phyloP scores from a whole-genome alignment of 2,113 vertebrate species.

The Pelecanoides urinatrix region DNA sequence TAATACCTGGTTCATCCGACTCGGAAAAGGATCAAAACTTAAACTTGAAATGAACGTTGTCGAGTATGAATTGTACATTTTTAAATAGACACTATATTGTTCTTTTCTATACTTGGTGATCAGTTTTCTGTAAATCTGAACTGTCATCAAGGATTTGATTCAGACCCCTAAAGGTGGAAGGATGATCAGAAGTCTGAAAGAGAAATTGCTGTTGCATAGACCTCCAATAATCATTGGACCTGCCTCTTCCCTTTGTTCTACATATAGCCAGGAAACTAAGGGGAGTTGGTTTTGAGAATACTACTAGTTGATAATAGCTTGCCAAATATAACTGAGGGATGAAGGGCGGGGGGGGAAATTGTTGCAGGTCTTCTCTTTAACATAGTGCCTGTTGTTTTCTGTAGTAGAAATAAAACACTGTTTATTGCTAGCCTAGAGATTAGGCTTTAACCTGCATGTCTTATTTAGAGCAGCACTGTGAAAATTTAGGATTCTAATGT shows the following conservation, averaged over 20 bases:
- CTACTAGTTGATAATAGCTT: neutral
- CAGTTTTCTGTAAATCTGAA: neutral
- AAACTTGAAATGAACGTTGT: accelerated
- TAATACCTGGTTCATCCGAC: neutral
- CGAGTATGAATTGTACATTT: accelerated
- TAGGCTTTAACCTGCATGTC: neutral
- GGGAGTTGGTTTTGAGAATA: neutral
- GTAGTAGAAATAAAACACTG: neutral
- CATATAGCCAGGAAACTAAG: neutral
- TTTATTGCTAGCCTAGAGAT: neutral
- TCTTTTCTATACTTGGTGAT: neutral
- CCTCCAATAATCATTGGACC: neutral
- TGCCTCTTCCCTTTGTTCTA: neutral
- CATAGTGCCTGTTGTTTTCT: neutral
- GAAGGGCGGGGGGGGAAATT: neutral
- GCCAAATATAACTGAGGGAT: neutral
- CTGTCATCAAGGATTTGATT: neutral
- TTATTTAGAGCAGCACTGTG: neutral
- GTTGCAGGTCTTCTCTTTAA: neutral
- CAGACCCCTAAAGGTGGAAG: neutral
- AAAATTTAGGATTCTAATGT: neutral
- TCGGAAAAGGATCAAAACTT: neutral
- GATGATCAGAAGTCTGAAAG: neutral
- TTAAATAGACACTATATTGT: neutral
- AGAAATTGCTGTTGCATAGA: neutral